A percentile compares a stretch with the other conserved stretches of the same genome.
Evolutionary conservation across 1,140 invertebrate species (phyloP).

Genomic region (Plutomurus gul): DNA sequence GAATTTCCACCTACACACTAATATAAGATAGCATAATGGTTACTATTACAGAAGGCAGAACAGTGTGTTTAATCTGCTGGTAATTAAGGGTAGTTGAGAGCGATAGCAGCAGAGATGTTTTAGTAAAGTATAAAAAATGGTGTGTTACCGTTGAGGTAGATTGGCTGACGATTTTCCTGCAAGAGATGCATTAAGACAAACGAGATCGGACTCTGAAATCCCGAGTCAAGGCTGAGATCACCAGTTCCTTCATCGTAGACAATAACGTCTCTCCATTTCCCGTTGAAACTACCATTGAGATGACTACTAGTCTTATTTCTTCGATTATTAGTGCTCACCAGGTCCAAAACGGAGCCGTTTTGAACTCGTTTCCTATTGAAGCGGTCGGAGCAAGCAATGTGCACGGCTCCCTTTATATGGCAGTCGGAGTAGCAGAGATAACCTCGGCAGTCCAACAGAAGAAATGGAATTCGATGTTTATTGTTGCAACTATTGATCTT

Average conservation of each 20-base stretch:
- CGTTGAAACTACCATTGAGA: constrained; percentile 61
- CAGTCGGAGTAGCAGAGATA: constrained; percentile 73
- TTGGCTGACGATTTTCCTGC: constrained; percentile 71
- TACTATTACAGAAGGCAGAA: too few species aligned
- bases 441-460: constrained; percentile 67
- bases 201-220: constrained; percentile 66
- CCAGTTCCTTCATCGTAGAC: constrained; percentile 72
- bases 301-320: constrained; percentile 45
- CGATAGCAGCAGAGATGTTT: too few species aligned
- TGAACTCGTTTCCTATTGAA: constrained; percentile 72
- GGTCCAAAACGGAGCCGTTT: constrained; percentile 60
- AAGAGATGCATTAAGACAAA: constrained; percentile 70
- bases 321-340: constrained; percentile 62
- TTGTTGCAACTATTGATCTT: constrained; percentile 37
- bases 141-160: constrained; percentile 71
- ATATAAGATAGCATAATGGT: too few species aligned
- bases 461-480: constrained; percentile 46
- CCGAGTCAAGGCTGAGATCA: constrained; percentile 63
- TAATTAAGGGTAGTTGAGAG: too few species aligned
- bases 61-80: too few species aligned
- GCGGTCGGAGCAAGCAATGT: constrained; percentile 75
- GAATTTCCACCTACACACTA: too few species aligned
- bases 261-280: constrained; percentile 64
- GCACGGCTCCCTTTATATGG: constrained; percentile 73
- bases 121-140: too few species aligned